Evolutionary conservation across 2,797 vertebrate genomes (phyloP), one percentile per base, ranked within the genome.

Genomic region (Kryptopterus vitreolus): DNA sequence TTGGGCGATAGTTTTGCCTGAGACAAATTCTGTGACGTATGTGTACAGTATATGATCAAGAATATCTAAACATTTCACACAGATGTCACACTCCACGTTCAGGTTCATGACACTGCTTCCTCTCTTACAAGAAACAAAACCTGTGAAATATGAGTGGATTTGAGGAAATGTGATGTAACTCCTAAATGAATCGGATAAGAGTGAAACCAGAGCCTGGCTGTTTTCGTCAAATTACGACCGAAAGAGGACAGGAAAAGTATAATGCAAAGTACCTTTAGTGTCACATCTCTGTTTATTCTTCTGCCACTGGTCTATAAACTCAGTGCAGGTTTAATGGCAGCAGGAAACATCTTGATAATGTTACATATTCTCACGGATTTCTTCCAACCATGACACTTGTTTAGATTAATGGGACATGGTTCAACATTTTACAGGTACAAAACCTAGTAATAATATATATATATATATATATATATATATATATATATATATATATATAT

Each of bases 261-360:
- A 87, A 87, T 81, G 81, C 65, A 84, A 83, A 80, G 89, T 89
- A 80, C 85, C 87, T 76, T 89, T 88, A 91, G 87, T 91, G 87
- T 90, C 86, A 80, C 80, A 59, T 77, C 86, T 89, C 85, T 87
- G 90, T 92, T 94, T 93, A 93, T 90, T 90, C 50, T 82, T 81
- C 88, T 89, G 90, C 82, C 90, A 90, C 85, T 61, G 66, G 61
- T 85, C 85, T 91, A 86, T 93, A 92, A 92, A 93, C 89, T 77
- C 43, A 62, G 26, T 24, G 52, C 63, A 81, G 83, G 81, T 86
- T 85, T 86, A 82, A 81, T 57, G 72, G 66, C 78, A 71, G 57
- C 55, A 75, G 83, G 81, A 86, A 86, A 81, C 50, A 63, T 79
- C 82, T 87, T 87, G 81, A 84, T 76, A 81, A 72, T 86, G 81